A percentile compares a stretch with the other conserved stretches of the same genome.
phyloP scores from a whole-genome alignment of 2,797 vertebrate species.

The Botia almorhae region DNA sequence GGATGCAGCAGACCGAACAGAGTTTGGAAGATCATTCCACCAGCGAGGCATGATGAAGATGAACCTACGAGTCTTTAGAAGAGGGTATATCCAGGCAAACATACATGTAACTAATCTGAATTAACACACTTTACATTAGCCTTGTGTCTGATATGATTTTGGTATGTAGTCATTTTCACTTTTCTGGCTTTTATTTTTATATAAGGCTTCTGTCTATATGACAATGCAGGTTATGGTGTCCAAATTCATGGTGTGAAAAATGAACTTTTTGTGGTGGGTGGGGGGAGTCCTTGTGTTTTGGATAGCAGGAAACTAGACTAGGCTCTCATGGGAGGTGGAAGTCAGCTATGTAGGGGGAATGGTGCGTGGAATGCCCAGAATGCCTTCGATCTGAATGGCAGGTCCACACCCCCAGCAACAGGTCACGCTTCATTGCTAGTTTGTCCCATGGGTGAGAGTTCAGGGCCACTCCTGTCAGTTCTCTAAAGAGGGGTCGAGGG shows the following conservation, averaged over 20 bases:
- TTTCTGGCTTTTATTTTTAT: not conserved
- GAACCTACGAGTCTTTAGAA: no score
- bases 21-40: no score
- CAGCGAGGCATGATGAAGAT: no score
- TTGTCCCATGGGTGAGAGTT: slow-evolving; percentile 71
- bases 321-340: slow-evolving; percentile 30
- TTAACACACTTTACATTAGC: not conserved
- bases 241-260: slow-evolving; percentile 25
- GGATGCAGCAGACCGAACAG: no score
- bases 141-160: not conserved
- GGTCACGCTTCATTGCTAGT: slow-evolving; percentile 74
- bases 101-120: not conserved
- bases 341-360: slow-evolving; percentile 39
- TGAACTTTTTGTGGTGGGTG: slow-evolving; percentile 22
- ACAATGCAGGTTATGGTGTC: slow-evolving; percentile 12
- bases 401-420: slow-evolving; percentile 59
- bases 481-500: slow-evolving; percentile 73
- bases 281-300: slow-evolving; percentile 23
- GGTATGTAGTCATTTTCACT: not conserved
- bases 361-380: slow-evolving; percentile 61
- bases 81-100: not conserved
- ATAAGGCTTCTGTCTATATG: slow-evolving; percentile 2
- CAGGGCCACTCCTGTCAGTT: slow-evolving; percentile 75
- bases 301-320: slow-evolving; percentile 4
- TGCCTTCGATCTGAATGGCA: slow-evolving; percentile 47